phyloP scores from a whole-genome alignment of 2,113 vertebrate species.

The Hippocampus abdominalis region DNA sequence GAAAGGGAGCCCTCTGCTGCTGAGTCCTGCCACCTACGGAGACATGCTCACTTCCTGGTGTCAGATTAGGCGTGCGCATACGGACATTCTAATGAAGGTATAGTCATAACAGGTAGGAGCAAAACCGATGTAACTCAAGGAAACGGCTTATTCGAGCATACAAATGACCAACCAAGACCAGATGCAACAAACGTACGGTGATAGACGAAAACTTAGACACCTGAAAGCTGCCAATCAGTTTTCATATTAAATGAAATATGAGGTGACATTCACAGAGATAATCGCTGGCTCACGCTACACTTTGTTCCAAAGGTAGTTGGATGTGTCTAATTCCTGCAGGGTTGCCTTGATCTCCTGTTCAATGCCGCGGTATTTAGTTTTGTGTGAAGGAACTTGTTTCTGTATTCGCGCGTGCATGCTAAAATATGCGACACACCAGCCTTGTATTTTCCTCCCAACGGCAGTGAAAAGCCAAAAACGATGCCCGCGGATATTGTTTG shows the following conservation, averaged over 20 bases:
- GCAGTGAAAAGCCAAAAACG: constrained; percentile 34
- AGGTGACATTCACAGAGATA: constrained; percentile 40
- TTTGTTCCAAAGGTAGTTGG: constrained; percentile 39
- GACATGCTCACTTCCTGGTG: neutral
- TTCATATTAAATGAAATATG: constrained; percentile 46
- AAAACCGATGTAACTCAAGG: neutral
- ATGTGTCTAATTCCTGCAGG: constrained; percentile 30
- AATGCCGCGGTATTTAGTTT: constrained; percentile 43
- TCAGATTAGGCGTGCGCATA: neutral
- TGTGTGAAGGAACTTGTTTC: constrained; percentile 40
- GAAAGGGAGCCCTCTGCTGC: constrained; percentile 46
- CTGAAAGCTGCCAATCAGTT: constrained; percentile 28
- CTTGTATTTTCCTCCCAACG: constrained; percentile 17
- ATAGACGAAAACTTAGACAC: constrained; percentile 34
- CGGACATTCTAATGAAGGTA: neutral
- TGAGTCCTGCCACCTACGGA: constrained; percentile 11
- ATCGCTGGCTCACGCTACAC: constrained; percentile 39
- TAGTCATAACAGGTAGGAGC: neutral
- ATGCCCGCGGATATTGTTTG: constrained; percentile 47
- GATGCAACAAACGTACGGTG: constrained; percentile 27
- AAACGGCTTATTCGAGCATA: neutral
- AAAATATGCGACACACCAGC: constrained; percentile 28
- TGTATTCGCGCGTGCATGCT: constrained; percentile 20
- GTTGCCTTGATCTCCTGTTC: constrained; percentile 53
- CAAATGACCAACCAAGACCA: neutral